phyloP scores from a whole-genome alignment of 2,113 vertebrate species.

The Sula dactylatra region DNA sequence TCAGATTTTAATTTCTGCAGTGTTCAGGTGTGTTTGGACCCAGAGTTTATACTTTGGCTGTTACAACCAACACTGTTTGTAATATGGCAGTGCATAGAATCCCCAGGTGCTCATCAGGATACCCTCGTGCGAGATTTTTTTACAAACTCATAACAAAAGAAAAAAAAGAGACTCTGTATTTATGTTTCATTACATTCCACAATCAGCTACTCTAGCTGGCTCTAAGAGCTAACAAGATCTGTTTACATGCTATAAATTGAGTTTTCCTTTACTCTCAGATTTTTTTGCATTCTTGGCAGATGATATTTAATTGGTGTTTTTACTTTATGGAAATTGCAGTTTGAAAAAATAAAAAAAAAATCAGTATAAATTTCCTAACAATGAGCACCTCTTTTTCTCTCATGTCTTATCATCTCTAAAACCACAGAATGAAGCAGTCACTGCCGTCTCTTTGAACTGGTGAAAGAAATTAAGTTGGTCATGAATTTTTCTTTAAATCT shows the following conservation, averaged over 20 bases:
- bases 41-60: not conserved
- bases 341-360: not conserved
- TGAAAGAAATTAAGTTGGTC: not conserved
- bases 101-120: not conserved
- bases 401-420: not conserved
- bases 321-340: not conserved
- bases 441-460: not conserved
- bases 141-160: not conserved
- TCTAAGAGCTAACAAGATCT: not conserved
- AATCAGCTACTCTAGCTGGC: not conserved
- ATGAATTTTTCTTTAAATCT: not conserved
- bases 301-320: not conserved
- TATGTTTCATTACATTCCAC: not conserved
- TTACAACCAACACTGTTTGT: not conserved
- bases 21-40: not conserved
- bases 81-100: not conserved
- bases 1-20: not conserved
- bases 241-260: not conserved
- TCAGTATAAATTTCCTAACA: not conserved
- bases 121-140: not conserved
- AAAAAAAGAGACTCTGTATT: not conserved
- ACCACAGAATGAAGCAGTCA: not conserved
- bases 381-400: not conserved
- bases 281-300: not conserved
- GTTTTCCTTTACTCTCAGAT: not conserved